phyloP scores from a whole-genome alignment of 2,113 vertebrate genomes.

The Elanoides forficatus region DNA sequence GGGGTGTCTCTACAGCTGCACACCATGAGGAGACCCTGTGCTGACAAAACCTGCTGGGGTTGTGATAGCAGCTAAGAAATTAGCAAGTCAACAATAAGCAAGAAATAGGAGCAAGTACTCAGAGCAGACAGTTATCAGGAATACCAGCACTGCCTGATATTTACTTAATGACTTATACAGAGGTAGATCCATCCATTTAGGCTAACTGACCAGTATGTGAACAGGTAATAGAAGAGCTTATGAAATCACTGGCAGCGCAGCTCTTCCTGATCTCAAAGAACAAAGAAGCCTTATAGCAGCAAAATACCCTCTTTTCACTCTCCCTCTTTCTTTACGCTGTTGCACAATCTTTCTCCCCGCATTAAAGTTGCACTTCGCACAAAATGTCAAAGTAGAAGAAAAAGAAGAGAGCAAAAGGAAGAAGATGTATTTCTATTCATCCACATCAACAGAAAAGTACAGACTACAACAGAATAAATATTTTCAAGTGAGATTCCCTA shows the following conservation, averaged over 20 bases:
- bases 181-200: not conserved
- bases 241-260: not conserved
- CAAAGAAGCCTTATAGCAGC: not conserved
- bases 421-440: not conserved
- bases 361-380: not conserved
- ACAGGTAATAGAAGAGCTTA: not conserved
- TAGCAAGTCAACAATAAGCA: not conserved
- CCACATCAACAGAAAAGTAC: not conserved
- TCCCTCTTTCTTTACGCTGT: not conserved
- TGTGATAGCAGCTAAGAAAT: not conserved
- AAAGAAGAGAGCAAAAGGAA: not conserved
- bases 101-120: not conserved
- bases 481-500: not conserved
- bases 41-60: not conserved
- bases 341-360: not conserved
- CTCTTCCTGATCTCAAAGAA: constrained; percentile 11
- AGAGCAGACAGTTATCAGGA: not conserved
- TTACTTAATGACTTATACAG: not conserved
- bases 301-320: not conserved
- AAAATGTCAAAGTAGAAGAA: not conserved
- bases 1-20: not conserved
- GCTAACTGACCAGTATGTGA: not conserved
- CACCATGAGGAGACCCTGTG: not conserved
- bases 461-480: not conserved
- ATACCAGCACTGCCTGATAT: not conserved